Conservation (phyloP, 2,113 vertebrate genomes). For the Alces alces region DNA sequence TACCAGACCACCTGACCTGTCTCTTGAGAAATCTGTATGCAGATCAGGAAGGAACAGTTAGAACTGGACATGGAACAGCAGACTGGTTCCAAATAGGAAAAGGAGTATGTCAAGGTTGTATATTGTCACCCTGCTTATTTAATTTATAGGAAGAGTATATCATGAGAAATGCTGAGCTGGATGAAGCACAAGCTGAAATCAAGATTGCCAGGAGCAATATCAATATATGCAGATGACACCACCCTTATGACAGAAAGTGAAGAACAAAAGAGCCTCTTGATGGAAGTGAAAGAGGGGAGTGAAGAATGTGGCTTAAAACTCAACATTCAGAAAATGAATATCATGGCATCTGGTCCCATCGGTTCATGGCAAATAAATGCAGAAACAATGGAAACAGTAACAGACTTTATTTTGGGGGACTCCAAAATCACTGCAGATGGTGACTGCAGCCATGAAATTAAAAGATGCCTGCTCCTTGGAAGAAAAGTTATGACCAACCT, state of each 20-base stretch:
- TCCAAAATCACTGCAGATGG: background rate
- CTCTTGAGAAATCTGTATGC: background rate
- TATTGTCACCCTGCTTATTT: background rate
- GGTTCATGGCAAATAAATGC: background rate
- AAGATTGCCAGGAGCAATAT: background rate
- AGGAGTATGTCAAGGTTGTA: background rate
- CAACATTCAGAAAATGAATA: background rate
- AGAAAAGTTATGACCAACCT: background rate
- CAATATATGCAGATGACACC: background rate
- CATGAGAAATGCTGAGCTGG: rapidly evolving
- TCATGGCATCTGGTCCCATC: background rate
- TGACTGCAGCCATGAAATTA: background rate
- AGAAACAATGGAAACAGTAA: background rate
- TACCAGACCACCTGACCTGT: background rate
- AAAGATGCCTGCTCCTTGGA: background rate
- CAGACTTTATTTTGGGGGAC: background rate
- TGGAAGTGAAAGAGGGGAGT: background rate
- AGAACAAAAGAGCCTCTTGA: background rate
- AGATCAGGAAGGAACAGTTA: background rate
- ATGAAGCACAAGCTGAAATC: background rate
- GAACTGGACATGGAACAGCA: background rate
- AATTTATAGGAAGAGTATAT: background rate
- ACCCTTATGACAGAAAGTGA: background rate
- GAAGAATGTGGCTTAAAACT: background rate
- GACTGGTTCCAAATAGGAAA: background rate